Evolutionary conservation across 2,113 vertebrate genomes (phyloP), one percentile per base, ranked within the genome.

Genomic region (Cacatua alba): DNA sequence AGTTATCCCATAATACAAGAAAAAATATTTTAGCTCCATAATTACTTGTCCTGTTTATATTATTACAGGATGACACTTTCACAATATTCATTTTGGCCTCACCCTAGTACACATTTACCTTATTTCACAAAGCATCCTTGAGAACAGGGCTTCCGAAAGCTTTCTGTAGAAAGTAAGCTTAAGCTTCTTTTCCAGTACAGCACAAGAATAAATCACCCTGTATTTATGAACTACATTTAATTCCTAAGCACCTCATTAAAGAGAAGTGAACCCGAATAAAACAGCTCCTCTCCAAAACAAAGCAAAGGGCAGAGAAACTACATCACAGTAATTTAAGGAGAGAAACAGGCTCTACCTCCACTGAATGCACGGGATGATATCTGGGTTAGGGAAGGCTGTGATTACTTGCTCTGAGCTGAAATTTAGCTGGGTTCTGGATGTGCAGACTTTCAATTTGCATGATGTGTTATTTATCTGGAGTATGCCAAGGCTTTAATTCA

Each of bases 191-290:
- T 88, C 63, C 9, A 9, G 80, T 51, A 92, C 72, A 94, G 94
- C 77, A 68, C 48, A 69, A 62, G 74, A 95, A 94, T 96, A 96
- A 96, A 94, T 97, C 83, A 91, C 52, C 70, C 82, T 76, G 91
- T 91, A 94, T 97, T 96, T 96, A 96, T 89, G 89, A 96, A 96
- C 80, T 85, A 62, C 77, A 79, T 92, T 94, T 96, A 96, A 89
- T 94, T 91, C 94, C 91, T 91, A 93, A 96, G 92, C 81, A 96
- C 83, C 95, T 97, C 95, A 91, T 96, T 96, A 96, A 95, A 95
- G 39, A 67, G 86, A 89, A 69, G 19, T 17, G 81, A 94, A 55
- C 82, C 72, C 2, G 10, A 96, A 96, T 91, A 86, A 92, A 96
- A 95, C 91, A 77, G 78, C 86, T 95, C 88, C 88, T 85, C 86